Base-by-base conservation (phyloP, 2,113 vertebrate genomes). In the Pedetes capensis region DNA sequence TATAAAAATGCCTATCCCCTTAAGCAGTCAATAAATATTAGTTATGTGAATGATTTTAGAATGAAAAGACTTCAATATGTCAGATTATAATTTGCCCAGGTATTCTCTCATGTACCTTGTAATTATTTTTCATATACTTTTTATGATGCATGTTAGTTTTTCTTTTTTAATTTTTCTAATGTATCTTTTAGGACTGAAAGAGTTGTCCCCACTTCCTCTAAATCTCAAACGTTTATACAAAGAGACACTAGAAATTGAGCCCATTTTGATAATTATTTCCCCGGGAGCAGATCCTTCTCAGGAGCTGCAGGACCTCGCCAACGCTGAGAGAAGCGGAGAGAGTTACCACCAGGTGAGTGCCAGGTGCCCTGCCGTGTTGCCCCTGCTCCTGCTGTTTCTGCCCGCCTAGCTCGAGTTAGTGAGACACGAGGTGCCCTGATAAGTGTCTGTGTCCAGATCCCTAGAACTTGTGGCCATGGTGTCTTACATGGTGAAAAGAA, bases 241-340 rank as follows among this genome's bases (percentile, higher is more conserved):
- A 83, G 99, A 99, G 96, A 99, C 99, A 0, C 69, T 99, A 87
- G 99, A 99, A 97, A 98, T 98, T 80, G 99, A 99, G 89, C 99
- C 99, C 0, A 96, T 99, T 96, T 98, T 99, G 96, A 99, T 99
- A 71, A 99, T 99, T 95, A 99, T 99, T 98, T 99, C 99, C 82
- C 99, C 99, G 25, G 99, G 99, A 79, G 99, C 99, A 66, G 99
- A 99, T 97, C 99, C 99, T 29, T 99, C 99, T 94, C 99, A 99
- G 98, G 99, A 99, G 91, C 98, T 99, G 61, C 99, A 99, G 91
- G 99, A 99, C 96, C 99, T 99, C 64, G 99, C 99, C 84, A 98
- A 96, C 76, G 97, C 98, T 93, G 99, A 99, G 49, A 97, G 99
- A 96, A 99, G 98, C 53, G 98, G 98, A 55, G 99, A 99, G 37